Conservation (phyloP, 2,888 invertebrate species). For the Stenoptilia bipunctidactyla region DNA sequence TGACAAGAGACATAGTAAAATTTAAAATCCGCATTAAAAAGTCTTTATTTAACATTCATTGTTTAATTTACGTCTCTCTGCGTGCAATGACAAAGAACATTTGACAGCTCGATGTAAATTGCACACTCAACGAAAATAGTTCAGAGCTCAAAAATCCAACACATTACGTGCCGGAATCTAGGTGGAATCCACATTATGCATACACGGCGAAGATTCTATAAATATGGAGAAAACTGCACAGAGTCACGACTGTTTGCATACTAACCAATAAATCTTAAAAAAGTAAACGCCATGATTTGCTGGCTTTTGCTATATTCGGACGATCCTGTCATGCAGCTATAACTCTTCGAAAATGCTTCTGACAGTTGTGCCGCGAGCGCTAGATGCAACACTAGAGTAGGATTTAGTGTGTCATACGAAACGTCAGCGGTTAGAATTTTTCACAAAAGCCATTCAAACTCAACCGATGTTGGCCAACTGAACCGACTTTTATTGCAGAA, state of each 20-base stretch:
- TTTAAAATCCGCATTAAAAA: no score
- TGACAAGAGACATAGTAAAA: no score
- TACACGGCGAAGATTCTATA: constrained; percentile 19
- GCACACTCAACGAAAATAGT: background rate
- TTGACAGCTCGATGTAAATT: no score
- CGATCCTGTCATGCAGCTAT: constrained; percentile 40
- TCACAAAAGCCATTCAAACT: constrained; percentile 20
- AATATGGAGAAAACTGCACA: constrained; percentile 24
- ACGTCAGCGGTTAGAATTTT: constrained; percentile 25
- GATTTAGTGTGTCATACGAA: constrained; percentile 45
- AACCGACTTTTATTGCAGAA: background rate
- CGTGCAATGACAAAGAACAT: no score
- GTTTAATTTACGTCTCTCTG: no score
- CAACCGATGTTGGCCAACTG: constrained; percentile 15
- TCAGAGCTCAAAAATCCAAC: background rate
- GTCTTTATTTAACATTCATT: no score
- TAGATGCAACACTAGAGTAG: constrained; percentile 24
- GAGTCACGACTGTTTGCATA: constrained; percentile 23
- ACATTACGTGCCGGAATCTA: constrained; percentile 1
- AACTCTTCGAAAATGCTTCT: constrained; percentile 50
- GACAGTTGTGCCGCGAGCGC: constrained; percentile 30
- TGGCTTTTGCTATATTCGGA: constrained; percentile 24
- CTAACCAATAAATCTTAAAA: constrained; percentile 27
- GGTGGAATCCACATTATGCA: constrained; percentile 11
- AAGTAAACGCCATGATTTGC: constrained; percentile 38